Evolutionary conservation across 2,797 vertebrate species (phyloP), one percentile per base, ranked within the genome.

Genomic region (Aselliscus stoliczkanus): DNA sequence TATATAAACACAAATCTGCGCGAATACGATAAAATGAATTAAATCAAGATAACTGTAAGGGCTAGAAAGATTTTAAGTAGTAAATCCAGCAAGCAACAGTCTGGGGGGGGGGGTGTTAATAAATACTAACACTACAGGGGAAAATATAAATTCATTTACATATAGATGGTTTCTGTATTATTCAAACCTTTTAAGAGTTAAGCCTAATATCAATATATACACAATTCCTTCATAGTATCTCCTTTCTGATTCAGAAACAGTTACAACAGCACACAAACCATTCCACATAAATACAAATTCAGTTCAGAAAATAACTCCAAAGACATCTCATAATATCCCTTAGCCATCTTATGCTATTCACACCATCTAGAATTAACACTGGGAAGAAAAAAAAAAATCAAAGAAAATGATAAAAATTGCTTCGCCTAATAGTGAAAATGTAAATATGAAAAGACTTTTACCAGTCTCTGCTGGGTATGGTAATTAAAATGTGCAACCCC

Each of bases 1-100:
- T 83, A 92, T 0, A 85, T 69, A 93, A 94, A 76, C 2, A 92
- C 23, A 81, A 84, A 92, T 58, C 65, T 82, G 31, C 86, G 42
- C 67, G 13, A 18, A 93, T 29, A 56, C 23, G 27, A 97, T 97
- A 81, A 97, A 97, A 96, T 97, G 82, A 96, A 96, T 92, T 94
- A 97, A 84, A 93, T 93, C 96, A 97, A 97, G 96, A 88, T 94
- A 85, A 92, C 13, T 85, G 15, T 76, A 64, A 44, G 0, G 77
- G 56, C 83, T 88, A 27, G 23, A 96, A 96, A 91, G 62, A 97
- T 79, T 64, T 79, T 29, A 95, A 92, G 42, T 97, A 90, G 29
- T 29, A 98, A 98, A 95, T 67, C 81, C 64, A 94, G 95, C 50
- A 69, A 65, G 23, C 92, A 92, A 85, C 5, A 76, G 21, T 54